Evolutionary conservation across 2,888 invertebrate genomes (phyloP).

Genomic region (Napeogenes inachia): DNA sequence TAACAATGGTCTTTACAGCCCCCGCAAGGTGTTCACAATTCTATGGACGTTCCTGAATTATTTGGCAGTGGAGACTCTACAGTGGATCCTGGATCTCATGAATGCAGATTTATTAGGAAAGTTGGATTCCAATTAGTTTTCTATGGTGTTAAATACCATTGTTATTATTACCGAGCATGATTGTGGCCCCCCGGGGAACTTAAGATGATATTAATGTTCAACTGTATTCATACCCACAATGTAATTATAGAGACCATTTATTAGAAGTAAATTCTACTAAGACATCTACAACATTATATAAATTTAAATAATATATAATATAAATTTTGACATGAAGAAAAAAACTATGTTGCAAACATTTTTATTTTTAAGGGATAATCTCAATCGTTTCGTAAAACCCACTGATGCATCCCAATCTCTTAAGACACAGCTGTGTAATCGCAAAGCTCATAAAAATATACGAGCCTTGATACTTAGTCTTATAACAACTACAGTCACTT

Average conservation of each 20-base stretch:
- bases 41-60: slow-evolving; percentile 42
- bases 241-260: not conserved
- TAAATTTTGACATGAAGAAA: no score
- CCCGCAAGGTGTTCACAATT: slow-evolving; percentile 60
- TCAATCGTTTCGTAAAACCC: slow-evolving; percentile 23
- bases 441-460: slow-evolving; percentile 59
- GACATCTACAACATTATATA: no score
- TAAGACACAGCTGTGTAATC: slow-evolving; percentile 47
- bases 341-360: not conserved
- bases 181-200: slow-evolving; percentile 14
- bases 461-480: slow-evolving; percentile 47
- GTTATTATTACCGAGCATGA: slow-evolving; percentile 16
- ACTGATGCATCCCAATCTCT: slow-evolving; percentile 44
- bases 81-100: slow-evolving; percentile 33
- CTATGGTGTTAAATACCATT: slow-evolving; percentile 38
- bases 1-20: slow-evolving; percentile 48
- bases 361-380: slow-evolving; percentile 10
- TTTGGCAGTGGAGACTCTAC: slow-evolving; percentile 40
- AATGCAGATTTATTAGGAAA: slow-evolving; percentile 61
- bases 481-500: slow-evolving; percentile 62
- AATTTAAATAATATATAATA: no score
- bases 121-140: slow-evolving; percentile 67
- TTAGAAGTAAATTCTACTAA: not conserved
- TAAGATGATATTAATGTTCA: slow-evolving; percentile 6
- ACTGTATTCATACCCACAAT: not conserved